Conservation (phyloP, 2,113 vertebrate genomes). For the Climacteris rufus region DNA sequence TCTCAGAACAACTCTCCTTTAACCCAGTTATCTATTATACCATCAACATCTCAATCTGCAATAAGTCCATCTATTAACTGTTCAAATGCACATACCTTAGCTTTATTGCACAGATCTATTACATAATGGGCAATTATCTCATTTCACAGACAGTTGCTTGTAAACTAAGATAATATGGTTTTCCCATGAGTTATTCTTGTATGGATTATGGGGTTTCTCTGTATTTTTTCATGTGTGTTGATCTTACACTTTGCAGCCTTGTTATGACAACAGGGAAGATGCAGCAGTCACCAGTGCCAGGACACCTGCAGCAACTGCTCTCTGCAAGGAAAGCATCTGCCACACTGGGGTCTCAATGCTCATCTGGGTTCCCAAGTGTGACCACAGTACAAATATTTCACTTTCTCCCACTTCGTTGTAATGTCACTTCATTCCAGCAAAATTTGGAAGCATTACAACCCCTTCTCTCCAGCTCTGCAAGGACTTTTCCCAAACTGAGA, state of each 20-base stretch:
- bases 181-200: neutral
- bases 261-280: neutral
- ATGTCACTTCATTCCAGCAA: neutral
- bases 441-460: neutral
- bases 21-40: neutral
- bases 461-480: neutral
- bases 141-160: conserved; percentile 23
- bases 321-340: neutral
- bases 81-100: neutral
- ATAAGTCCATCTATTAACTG: conserved; percentile 1
- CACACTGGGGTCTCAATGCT: neutral
- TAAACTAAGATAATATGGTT: neutral
- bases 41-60: neutral
- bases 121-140: conserved; percentile 19
- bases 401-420: neutral
- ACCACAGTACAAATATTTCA: neutral
- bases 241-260: neutral
- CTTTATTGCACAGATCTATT: conserved; percentile 1
- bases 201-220: neutral
- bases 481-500: neutral
- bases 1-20: neutral
- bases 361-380: neutral
- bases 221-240: neutral
- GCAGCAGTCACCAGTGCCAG: neutral
- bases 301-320: neutral